Evolutionary conservation across 35 echinoderm and acorn worm genomes (phyloP).

Genomic region (Apostichopus parvimensis): DNA sequence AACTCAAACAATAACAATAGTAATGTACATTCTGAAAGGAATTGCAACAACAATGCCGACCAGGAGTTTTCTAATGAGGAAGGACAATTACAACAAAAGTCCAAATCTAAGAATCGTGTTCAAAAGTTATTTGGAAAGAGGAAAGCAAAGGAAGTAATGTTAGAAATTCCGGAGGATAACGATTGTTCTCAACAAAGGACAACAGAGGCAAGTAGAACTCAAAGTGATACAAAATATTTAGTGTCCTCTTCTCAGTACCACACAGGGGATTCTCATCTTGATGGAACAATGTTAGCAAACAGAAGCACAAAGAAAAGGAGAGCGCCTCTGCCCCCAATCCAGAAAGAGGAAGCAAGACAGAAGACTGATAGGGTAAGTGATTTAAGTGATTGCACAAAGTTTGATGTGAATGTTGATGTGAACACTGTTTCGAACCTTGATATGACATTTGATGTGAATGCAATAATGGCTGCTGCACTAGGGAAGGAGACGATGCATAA

Average conservation of each 20-base stretch:
- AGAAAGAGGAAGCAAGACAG: constrained; percentile 8
- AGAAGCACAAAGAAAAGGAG: constrained; percentile 65
- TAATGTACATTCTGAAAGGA: constrained; percentile 70
- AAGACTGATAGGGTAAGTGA: constrained; percentile 51
- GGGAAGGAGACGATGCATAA: neutral
- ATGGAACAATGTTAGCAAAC: constrained; percentile 37
- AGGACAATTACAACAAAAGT: constrained; percentile 2
- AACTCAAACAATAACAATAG: constrained; percentile 95
- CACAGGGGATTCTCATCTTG: constrained; percentile 68
- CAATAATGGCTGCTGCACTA: constrained; percentile 56
- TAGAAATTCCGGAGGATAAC: constrained; percentile 85
- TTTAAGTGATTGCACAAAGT: constrained; percentile 57
- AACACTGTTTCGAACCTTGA: constrained; percentile 28
- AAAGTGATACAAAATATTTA: constrained; percentile 28
- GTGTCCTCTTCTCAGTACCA: constrained; percentile 52
- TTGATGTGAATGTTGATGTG: constrained; percentile 44
- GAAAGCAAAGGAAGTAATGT: constrained; percentile 72
- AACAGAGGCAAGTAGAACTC: constrained; percentile 41
- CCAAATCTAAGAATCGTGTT: constrained; percentile 63
- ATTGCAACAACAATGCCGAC: constrained; percentile 92
- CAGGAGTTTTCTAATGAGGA: constrained; percentile 58
- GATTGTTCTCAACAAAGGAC: constrained; percentile 1
- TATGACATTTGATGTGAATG: constrained; percentile 62
- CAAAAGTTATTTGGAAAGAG: constrained; percentile 79
- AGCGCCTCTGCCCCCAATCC: constrained; percentile 57